Evolutionary conservation across 64 coral and sea anemone genomes (phyloP).

Genomic region (Porites australiensis): DNA sequence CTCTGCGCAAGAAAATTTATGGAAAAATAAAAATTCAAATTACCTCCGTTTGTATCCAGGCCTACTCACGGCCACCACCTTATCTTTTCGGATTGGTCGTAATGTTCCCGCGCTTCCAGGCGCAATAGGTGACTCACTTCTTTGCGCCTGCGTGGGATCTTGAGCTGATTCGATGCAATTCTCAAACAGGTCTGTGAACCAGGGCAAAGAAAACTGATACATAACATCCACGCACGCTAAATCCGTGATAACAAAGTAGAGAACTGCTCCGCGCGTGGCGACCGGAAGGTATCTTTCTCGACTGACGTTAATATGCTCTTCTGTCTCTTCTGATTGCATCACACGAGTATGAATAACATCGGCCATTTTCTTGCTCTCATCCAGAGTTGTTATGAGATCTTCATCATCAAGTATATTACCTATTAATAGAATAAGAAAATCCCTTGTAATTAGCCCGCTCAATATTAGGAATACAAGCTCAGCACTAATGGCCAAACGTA

Average conservation of each 20-base stretch:
- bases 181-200: slow-evolving; percentile 88
- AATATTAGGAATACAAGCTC: no score
- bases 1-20: no score
- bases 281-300: slow-evolving; percentile 91
- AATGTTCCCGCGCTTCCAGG: slow-evolving; percentile 91
- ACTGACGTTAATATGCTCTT: slow-evolving; percentile 83
- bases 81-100: slow-evolving; percentile 68
- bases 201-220: slow-evolving; percentile 95
- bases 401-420: slow-evolving; percentile 96
- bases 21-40: not conserved
- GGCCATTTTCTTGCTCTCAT: slow-evolving; percentile 94
- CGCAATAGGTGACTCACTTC: slow-evolving; percentile 73
- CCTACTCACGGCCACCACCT: not conserved
- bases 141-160: slow-evolving; percentile 28
- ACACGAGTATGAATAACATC: slow-evolving; percentile 88
- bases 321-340: slow-evolving; percentile 88
- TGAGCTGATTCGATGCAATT: slow-evolving; percentile 79
- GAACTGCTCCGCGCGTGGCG: slow-evolving; percentile 86
- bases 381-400: slow-evolving; percentile 91
- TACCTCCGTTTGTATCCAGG: slow-evolving; percentile 54
- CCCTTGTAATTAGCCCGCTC: no score
- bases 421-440: not conserved
- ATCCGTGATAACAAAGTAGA: slow-evolving; percentile 92
- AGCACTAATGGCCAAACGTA: no score
- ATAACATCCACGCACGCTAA: slow-evolving; percentile 86